Evolutionary conservation across 2,113 vertebrate species (phyloP).

Genomic region (Nematolebias whitei): DNA sequence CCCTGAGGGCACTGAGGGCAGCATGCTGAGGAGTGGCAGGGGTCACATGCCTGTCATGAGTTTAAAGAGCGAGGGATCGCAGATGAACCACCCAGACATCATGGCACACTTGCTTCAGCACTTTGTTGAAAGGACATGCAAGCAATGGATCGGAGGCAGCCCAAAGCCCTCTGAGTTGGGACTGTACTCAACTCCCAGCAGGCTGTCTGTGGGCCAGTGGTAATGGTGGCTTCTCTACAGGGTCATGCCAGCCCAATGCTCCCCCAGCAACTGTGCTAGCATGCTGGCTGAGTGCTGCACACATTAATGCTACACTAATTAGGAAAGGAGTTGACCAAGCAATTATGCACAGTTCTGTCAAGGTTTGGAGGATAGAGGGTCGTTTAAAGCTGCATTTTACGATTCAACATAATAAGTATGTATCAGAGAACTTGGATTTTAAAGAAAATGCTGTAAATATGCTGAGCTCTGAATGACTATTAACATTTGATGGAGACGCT

Average conservation of each 20-base stretch:
- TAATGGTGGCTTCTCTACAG: constrained; percentile 63
- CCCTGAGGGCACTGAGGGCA: constrained; percentile 52
- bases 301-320: constrained; percentile 79
- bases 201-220: constrained; percentile 58
- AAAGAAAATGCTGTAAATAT: too few relatives aligned
- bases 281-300: constrained; percentile 57
- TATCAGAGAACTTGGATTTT: too few relatives aligned
- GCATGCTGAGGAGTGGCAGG: constrained; percentile 61
- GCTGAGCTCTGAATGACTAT: too few relatives aligned
- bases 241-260: constrained; percentile 50
- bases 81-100: constrained; percentile 15
- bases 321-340: constrained; percentile 77
- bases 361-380: constrained; percentile 72
- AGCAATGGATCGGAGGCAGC: constrained; percentile 48
- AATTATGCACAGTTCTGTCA: constrained; percentile 81
- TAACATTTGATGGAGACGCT: too few relatives aligned
- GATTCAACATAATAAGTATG: neutral
- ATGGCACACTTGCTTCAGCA: neutral
- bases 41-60: constrained; percentile 55
- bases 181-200: constrained; percentile 58
- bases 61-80: constrained; percentile 32
- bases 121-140: constrained; percentile 56
- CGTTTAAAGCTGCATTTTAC: constrained; percentile 50
- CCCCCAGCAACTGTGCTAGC: constrained; percentile 46
- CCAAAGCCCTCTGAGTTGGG: constrained; percentile 23